A percentile compares a stretch with the other conserved stretches of the same genome.
These are phyloP conservation scores for Carcharodon carcharias DNA, from an alignment of 2,797 vertebrate genomes.

Conservation along the genomic window DNA sequence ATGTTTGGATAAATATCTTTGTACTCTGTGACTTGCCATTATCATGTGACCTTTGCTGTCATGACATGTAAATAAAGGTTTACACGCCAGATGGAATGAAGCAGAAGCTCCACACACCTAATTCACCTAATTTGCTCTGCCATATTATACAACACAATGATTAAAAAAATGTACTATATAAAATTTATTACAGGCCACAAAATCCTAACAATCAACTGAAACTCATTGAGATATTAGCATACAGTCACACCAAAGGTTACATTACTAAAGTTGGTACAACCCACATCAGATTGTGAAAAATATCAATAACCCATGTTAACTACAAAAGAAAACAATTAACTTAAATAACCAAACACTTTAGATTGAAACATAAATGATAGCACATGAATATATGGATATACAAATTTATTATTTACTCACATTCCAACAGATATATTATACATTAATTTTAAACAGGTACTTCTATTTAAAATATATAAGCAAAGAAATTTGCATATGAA, in stretches of 20 bases:
- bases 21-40: no score
- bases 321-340: not conserved
- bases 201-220: not conserved
- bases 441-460: not conserved
- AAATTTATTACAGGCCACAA: no score
- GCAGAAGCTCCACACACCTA: not conserved
- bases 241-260: not conserved
- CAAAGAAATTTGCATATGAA: not conserved
- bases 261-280: not conserved
- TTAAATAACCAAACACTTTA: not conserved
- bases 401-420: not conserved
- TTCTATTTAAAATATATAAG: not conserved
- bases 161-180: no score
- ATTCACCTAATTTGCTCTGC: not conserved
- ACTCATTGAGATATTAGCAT: not conserved
- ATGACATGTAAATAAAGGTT: no score
- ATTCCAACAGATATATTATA: not conserved
- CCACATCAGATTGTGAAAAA: not conserved
- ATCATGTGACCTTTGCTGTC: no score
- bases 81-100: no score
- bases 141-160: no score
- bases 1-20: no score
- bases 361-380: not conserved
- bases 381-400: not conserved
- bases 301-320: not conserved